Evolutionary conservation across 2,113 vertebrate genomes (phyloP).

Genomic region (Chionodraco myersi): DNA sequence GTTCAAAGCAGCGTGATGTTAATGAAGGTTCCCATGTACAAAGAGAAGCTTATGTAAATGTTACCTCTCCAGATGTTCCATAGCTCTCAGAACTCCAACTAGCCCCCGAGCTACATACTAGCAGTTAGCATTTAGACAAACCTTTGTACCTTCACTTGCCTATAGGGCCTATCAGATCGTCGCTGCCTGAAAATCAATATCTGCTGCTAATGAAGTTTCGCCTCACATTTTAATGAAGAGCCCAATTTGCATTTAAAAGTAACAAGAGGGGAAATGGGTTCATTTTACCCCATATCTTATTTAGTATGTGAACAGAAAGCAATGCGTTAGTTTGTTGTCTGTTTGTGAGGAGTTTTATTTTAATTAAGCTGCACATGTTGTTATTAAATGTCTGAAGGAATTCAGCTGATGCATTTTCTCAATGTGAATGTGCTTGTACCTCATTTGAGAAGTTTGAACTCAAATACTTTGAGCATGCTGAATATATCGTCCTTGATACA

Average conservation of each 20-base stretch:
- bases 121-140: conserved; percentile 85
- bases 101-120: conserved; percentile 71
- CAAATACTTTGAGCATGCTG: not conserved
- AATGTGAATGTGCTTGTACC: not conserved
- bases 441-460: not conserved
- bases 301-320: conserved; percentile 70
- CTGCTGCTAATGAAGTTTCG: conserved; percentile 83
- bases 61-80: conserved; percentile 85
- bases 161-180: conserved; percentile 76
- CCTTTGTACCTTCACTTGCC: conserved; percentile 84
- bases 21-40: conserved; percentile 81
- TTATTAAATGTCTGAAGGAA: conserved; percentile 39
- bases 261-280: conserved; percentile 75
- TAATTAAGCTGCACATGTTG: conserved; percentile 49
- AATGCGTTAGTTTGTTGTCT: conserved; percentile 60
- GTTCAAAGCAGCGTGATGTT: conserved; percentile 82
- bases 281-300: conserved; percentile 76
- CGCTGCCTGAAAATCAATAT: conserved; percentile 81
- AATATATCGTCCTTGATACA: not conserved
- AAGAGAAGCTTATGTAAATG: conserved; percentile 85
- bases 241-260: conserved; percentile 86
- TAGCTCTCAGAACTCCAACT: conserved; percentile 68
- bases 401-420: not conserved
- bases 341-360: conserved; percentile 52
- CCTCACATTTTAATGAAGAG: conserved; percentile 82